These are phyloP conservation scores for Pangasianodon gigas DNA, from an alignment of 2,113 vertebrate species.

Conservation along the genomic window DNA sequence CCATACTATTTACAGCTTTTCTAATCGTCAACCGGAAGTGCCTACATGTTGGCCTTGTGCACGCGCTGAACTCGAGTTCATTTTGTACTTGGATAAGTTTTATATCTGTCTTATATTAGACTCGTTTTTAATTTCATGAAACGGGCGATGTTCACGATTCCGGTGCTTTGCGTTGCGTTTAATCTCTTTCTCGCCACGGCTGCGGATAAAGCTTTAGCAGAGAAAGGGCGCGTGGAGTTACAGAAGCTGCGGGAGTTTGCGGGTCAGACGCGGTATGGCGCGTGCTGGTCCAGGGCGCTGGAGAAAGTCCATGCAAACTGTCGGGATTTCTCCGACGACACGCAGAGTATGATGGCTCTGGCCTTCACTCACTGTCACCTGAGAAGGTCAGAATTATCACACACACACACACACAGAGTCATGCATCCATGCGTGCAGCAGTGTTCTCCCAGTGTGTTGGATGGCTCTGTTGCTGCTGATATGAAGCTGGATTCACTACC, in stretches of 20 bases:
- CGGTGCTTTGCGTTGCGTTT: neutral
- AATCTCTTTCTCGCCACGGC: neutral
- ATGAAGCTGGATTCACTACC: neutral
- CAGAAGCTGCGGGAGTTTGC: constrained; percentile 62
- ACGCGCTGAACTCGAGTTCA: neutral
- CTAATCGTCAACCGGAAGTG: neutral
- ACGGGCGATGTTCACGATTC: neutral
- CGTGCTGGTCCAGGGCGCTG: constrained; percentile 71
- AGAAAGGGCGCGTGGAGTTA: constrained; percentile 56
- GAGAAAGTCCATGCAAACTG: constrained; percentile 65
- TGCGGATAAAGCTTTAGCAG: constrained; percentile 7
- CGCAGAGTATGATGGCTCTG: constrained; percentile 70
- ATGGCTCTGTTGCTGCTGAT: neutral
- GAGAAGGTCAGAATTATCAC: constrained; percentile 63
- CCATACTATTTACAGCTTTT: neutral
- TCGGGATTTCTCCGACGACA: constrained; percentile 68
- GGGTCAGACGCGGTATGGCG: constrained; percentile 63
- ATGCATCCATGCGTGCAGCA: neutral
- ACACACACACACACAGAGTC: neutral
- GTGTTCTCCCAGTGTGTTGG: neutral
- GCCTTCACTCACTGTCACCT: constrained; percentile 75
- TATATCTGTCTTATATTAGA: neutral
- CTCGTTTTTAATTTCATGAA: neutral
- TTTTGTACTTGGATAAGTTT: neutral
- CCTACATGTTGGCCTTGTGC: neutral